A percentile compares a stretch with the other conserved stretches of the same genome.
phyloP scores from a whole-genome alignment of 2,797 vertebrate species.

The Hippocampus kuda region DNA sequence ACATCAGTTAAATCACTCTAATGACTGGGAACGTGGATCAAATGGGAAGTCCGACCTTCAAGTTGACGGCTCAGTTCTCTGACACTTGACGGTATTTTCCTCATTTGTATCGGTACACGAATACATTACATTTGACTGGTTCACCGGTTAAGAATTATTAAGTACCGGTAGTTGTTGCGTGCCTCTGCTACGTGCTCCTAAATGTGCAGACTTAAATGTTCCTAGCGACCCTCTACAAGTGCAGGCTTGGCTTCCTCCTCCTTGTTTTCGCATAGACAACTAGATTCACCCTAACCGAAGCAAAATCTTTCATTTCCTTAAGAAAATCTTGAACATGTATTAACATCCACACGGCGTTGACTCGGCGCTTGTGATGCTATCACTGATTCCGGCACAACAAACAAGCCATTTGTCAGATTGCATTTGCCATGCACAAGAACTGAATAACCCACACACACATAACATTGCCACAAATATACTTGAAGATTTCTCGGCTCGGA shows the following conservation, averaged over 20 bases:
- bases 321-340: conserved; percentile 25
- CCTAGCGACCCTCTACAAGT: neutral
- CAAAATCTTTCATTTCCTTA: conserved; percentile 29
- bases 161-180: too few species aligned
- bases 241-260: neutral
- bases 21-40: neutral
- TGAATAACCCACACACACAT: neutral
- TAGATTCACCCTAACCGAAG: conserved; percentile 18
- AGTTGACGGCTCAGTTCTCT: neutral
- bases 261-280: neutral
- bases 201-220: neutral
- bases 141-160: neutral
- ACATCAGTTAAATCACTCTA: neutral
- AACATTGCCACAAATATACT: neutral
- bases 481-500: conserved; percentile 35
- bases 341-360: conserved; percentile 30
- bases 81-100: neutral
- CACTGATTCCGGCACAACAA: conserved; percentile 50
- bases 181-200: too few species aligned
- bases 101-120: neutral
- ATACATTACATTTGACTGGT: neutral
- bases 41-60: neutral
- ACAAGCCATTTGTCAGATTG: conserved; percentile 55
- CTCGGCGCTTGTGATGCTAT: conserved; percentile 46
- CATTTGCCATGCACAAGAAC: conserved; percentile 11